Evolutionary conservation across 2,113 vertebrate genomes (phyloP).

Genomic region (Pelodiscus sinensis): DNA sequence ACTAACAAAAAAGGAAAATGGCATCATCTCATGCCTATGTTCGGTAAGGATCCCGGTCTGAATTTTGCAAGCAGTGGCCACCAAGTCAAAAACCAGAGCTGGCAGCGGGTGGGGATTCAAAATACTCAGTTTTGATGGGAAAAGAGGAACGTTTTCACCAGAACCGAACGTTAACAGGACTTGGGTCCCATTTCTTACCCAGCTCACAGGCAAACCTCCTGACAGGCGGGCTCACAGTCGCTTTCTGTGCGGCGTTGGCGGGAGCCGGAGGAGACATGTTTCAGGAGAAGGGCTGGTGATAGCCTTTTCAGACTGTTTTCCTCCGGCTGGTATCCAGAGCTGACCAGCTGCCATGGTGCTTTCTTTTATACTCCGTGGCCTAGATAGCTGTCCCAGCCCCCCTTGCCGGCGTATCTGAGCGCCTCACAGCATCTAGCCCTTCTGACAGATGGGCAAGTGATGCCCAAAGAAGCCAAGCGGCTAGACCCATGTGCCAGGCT

Average conservation of each 20-base stretch:
- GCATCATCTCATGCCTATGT: no score
- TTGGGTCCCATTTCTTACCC: not conserved
- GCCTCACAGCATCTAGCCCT: not conserved
- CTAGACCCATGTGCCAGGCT: not conserved
- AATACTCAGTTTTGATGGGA: not conserved
- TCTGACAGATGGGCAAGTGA: not conserved
- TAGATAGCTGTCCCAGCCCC: not conserved
- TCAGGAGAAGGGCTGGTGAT: not conserved
- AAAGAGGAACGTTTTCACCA: not conserved
- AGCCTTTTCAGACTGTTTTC: not conserved
- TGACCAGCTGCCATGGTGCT: not conserved
- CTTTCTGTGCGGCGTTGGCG: not conserved
- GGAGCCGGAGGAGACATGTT: not conserved
- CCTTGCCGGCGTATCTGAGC: not conserved
- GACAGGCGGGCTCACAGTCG: not conserved
- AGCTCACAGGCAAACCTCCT: not conserved
- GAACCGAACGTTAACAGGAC: not conserved
- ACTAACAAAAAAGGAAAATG: no score
- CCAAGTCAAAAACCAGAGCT: not conserved
- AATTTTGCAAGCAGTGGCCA: not conserved
- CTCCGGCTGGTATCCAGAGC: not conserved
- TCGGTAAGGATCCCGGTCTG: no score
- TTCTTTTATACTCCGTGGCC: not conserved
- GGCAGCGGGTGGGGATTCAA: accelerated
- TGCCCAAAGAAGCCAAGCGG: not conserved